These are phyloP conservation scores for Syndactyla subalaris DNA, from an alignment of 2,797 vertebrate genomes.

Conservation along the genomic window DNA sequence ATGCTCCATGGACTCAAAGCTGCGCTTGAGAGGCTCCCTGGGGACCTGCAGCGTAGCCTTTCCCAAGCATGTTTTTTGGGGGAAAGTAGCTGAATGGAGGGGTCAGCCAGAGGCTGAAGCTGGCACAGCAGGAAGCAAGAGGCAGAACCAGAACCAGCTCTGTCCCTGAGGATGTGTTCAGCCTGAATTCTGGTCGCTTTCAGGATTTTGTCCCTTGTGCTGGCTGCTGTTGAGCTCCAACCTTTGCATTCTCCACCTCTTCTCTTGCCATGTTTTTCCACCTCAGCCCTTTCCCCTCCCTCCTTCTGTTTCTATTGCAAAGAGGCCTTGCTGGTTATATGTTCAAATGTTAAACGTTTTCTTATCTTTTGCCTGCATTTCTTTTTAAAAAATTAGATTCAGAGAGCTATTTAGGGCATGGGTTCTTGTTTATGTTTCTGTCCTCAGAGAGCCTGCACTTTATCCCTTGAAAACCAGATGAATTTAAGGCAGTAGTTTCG, in stretches of 20 bases:
- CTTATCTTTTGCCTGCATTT: not conserved
- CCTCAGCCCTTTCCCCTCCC: not conserved
- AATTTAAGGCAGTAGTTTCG: not conserved
- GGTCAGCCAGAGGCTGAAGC: slow-evolving; percentile 67
- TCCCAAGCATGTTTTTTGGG: not conserved
- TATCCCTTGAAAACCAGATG: not conserved
- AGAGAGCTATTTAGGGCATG: not conserved
- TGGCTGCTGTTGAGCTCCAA: not conserved
- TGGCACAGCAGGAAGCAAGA: slow-evolving; percentile 49
- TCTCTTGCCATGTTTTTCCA: not conserved
- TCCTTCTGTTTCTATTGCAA: not conserved
- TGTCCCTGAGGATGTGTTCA: not conserved
- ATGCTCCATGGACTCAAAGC: slow-evolving; percentile 25
- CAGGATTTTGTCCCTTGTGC: not conserved
- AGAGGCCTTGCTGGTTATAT: not conserved
- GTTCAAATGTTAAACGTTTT: not conserved
- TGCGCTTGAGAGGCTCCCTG: not conserved
- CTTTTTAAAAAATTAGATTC: not conserved
- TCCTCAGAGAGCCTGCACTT: not conserved
- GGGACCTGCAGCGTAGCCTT: slow-evolving; percentile 16
- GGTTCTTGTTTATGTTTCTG: not conserved
- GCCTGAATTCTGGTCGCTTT: not conserved
- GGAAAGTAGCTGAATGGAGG: slow-evolving; percentile 4
- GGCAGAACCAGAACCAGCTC: not conserved
- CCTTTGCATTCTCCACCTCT: accelerated